Base-by-base conservation (phyloP, 2,113 vertebrate genomes). In the Grus americana region DNA sequence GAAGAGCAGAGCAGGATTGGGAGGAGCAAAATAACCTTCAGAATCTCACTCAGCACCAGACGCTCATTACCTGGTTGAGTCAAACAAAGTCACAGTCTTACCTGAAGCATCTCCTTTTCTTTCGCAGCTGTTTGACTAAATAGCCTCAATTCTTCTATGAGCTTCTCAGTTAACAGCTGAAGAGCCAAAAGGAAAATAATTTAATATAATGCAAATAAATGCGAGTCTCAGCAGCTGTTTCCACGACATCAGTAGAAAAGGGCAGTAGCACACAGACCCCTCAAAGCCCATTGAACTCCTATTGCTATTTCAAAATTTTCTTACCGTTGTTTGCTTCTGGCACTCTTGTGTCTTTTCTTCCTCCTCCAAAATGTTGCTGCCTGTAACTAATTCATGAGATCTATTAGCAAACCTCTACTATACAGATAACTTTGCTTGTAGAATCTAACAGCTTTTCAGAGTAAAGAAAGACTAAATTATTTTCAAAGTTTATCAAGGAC, bases 41-140 rank as follows among this genome's bases (percentile, higher is more conserved):
- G 30, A 40, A 22, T 21, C 36, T 71, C 55, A 10, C 59, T 23
- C 14, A 40, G 57, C 26, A 38, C 20, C 27, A 22, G 13, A 27
- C 2, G 20, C 24, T 83, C 36, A 1, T 13, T 38, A 30, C 30
- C 36, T 65, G 57, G 4, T 11, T 6, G 32, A n/a, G 38, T 19
- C 50, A 58, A 57, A 40, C 50, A 58, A 57, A 40, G 49, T 34
- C 71, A 17, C 63, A 29, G 24, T 42, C 97, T 97, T 79, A 98
- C 98, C 98, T 98, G 93, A 62, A 98, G 74, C 18, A 87, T 72
- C 19, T 97, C 96, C 65, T 95, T 97, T 71, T 98, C 98, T 82
- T 97, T 88, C 62, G 49, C 97, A 87, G 87, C 95, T 15, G 78
- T 94, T 91, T 97, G 79, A 26, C 95, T 98, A 93, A 98, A 98